A percentile compares a stretch with the other conserved stretches of the same genome.
These are phyloP conservation scores for Muntiacus reevesi DNA, from an alignment of 2,113 vertebrate genomes.

Conservation along the genomic window DNA sequence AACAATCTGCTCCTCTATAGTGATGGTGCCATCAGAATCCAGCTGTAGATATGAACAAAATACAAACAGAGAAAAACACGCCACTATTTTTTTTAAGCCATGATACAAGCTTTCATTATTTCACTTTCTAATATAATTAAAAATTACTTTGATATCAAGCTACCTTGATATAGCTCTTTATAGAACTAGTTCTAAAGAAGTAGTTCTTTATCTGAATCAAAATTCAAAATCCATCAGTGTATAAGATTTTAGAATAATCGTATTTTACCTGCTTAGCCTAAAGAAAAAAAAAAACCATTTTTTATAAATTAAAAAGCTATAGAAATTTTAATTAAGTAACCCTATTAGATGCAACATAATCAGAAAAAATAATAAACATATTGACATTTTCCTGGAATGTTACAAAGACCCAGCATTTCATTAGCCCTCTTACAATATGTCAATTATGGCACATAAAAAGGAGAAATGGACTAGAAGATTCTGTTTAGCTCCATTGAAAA, in stretches of 20 bases:
- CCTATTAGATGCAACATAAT: not conserved
- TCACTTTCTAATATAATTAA: not conserved
- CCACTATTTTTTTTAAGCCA: not conserved
- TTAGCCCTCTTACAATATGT: not conserved
- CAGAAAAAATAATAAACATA: not conserved
- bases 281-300: not conserved
- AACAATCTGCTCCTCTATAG: slow-evolving; percentile 90
- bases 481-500: not conserved
- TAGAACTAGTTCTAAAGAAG: not conserved
- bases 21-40: slow-evolving; percentile 83
- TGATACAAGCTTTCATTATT: not conserved
- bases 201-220: not conserved
- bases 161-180: not conserved
- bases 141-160: not conserved
- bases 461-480: not conserved
- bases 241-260: not conserved
- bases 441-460: not conserved
- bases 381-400: not conserved
- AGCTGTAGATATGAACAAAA: slow-evolving; percentile 74
- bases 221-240: not conserved
- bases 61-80: not conserved
- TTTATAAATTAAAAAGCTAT: not conserved
- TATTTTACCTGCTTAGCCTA: not conserved
- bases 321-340: not conserved
- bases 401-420: not conserved